Base-by-base conservation (phyloP, 1,140 invertebrate species). In the Sarcophaga peregrina region DNA sequence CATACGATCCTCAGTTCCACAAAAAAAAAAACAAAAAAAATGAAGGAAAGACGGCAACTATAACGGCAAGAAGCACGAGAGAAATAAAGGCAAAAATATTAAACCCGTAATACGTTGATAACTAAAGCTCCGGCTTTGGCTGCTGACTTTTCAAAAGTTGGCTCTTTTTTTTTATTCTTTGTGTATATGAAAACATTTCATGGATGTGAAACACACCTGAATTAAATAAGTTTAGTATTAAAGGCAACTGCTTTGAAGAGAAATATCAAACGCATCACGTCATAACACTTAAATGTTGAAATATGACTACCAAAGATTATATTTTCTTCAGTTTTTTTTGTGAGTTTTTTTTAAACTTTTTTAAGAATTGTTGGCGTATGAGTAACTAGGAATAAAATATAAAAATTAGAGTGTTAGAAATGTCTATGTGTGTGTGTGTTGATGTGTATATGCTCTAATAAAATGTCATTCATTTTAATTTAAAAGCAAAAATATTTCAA, bases 1-100 rank as follows among this genome's bases (percentile, higher is more conserved):
- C 87, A 88, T 88, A 87, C 87, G 87, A 88, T 25, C 68, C 17
- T 72, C 68, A 37, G 54, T 58, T 58, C 54, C 11, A 58, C 11
- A 58, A 52, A 52, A 52, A 68, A 68, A 68, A 10, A 72, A 72
- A 72, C 25, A 37, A 74, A 45, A 74, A 45, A 74, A 10, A 25
- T 46, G 6, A 74, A 45, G 15, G 5, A 54, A 72, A n/a, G 52
- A 54, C 52, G 1, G 1, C 52, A 7, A 15, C 58, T 7, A 62
- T 17, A 74, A 74, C 72, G 45, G 25, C 25, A 74, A 45, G 6
- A 74, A 7, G 7, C 13, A 45, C 8, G 45, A 45, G 8, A 4
- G 8, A 37, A 74, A 74, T 15, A 74, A 45, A 74, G 72, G 17
- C 72, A 74, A 45, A 74, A 8, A 13, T 25, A 74, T 17, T n/a